phyloP scores from a whole-genome alignment of 2,113 vertebrate genomes.

The Emydocephalus ijimae region DNA sequence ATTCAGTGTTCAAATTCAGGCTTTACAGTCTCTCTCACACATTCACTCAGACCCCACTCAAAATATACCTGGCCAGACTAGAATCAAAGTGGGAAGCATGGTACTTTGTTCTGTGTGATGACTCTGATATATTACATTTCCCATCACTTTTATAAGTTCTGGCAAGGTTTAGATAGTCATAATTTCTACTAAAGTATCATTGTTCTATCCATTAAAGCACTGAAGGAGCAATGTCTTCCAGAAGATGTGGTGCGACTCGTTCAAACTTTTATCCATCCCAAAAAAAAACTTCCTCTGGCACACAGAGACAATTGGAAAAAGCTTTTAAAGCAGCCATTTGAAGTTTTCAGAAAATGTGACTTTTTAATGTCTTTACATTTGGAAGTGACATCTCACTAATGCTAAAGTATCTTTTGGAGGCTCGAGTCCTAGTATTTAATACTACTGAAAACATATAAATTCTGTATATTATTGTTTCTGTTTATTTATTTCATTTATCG shows the following conservation, averaged over 20 bases:
- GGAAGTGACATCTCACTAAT: not conserved
- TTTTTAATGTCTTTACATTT: not conserved
- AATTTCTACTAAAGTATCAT: too few species aligned
- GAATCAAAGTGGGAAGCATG: not conserved
- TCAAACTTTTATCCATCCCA: not conserved
- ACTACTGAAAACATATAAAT: not conserved
- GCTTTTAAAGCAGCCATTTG: not conserved
- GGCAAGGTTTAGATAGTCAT: not conserved
- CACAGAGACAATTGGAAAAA: not conserved
- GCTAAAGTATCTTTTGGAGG: not conserved
- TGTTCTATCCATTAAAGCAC: not conserved
- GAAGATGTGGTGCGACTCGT: not conserved
- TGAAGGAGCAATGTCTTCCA: not conserved
- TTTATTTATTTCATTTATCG: not conserved
- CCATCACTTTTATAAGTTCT: not conserved
- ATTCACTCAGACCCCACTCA: not conserved
- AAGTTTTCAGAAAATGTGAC: not conserved
- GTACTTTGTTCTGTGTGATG: not conserved
- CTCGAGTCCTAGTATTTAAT: not conserved
- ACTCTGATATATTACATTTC: not conserved
- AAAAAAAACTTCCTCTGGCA: not conserved
- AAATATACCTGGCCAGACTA: not conserved
- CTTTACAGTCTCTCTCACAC: not conserved
- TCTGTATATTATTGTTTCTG: not conserved
- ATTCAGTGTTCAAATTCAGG: not conserved